These are phyloP conservation scores for Microctenopoma lineatum DNA, from an alignment of 2,797 vertebrate species.

Conservation along the genomic window DNA sequence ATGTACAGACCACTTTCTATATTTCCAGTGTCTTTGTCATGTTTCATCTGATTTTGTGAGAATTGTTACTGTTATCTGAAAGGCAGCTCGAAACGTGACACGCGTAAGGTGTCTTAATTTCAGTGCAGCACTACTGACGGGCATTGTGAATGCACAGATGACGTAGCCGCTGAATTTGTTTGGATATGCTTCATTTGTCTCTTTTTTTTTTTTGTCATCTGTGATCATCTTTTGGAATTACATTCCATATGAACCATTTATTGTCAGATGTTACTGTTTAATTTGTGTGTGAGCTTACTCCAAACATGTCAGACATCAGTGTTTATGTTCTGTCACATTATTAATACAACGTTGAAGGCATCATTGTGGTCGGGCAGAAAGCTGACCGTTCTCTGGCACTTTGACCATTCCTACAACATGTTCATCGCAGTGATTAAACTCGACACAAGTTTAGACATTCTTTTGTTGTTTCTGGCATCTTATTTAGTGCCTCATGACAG, in stretches of 20 bases:
- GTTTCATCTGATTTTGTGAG: conserved; percentile 24
- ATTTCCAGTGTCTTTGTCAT: conserved; percentile 46
- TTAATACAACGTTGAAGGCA: conserved; percentile 36
- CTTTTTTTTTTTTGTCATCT: conserved; percentile 24
- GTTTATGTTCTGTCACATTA: conserved; percentile 27
- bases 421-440: conserved; percentile 38
- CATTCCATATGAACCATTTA: conserved; percentile 69
- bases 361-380: conserved; percentile 20
- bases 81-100: conserved; percentile 69
- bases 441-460: conserved; percentile 1
- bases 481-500: conserved; percentile 23
- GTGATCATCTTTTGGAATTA: conserved; percentile 47
- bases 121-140: conserved; percentile 77
- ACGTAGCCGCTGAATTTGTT: conserved; percentile 72
- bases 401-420: conserved; percentile 47
- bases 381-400: conserved; percentile 26
- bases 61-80: conserved; percentile 50
- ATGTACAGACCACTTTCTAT: conserved; percentile 73
- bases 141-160: conserved; percentile 78
- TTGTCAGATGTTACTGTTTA: conserved; percentile 27
- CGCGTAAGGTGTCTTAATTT: conserved; percentile 48
- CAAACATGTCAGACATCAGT: conserved; percentile 23
- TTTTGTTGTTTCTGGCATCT: conserved; percentile 26
- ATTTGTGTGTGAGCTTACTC: conserved; percentile 27
- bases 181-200: conserved; percentile 17